Evolutionary conservation across 2,113 vertebrate species (phyloP).

Genomic region (Colius striatus): DNA sequence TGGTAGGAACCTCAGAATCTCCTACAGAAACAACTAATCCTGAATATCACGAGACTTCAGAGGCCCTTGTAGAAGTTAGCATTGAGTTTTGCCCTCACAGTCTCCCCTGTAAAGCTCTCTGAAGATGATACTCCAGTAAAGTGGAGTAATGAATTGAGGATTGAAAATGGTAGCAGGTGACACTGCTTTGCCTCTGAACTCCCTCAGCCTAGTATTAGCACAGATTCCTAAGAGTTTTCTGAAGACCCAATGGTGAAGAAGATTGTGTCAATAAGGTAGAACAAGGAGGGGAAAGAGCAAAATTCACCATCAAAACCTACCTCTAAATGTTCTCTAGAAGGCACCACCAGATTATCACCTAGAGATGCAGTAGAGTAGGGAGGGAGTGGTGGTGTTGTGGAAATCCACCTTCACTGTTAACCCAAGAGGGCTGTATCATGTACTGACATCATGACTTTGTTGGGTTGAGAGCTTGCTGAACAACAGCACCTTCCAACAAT

Average conservation of each 20-base stretch:
- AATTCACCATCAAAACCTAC: neutral
- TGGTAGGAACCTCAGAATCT: neutral
- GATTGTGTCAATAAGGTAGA: neutral
- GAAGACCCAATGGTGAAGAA: neutral
- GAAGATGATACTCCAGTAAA: neutral
- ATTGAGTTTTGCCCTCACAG: neutral
- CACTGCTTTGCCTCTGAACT: neutral
- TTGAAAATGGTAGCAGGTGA: neutral
- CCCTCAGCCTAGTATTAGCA: neutral
- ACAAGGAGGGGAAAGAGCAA: neutral
- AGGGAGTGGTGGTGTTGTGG: neutral
- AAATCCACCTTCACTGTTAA: neutral
- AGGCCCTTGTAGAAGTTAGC: neutral
- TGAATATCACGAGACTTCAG: neutral
- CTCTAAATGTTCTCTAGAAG: neutral
- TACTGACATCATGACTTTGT: neutral
- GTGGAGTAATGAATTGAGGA: neutral
- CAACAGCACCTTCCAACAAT: neutral
- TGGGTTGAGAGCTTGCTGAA: neutral
- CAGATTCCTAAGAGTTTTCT: neutral
- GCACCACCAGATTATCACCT: neutral
- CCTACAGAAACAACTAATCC: neutral
- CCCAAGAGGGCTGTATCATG: neutral
- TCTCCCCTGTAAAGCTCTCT: neutral
- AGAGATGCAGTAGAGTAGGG: neutral